A percentile compares a stretch with the other conserved stretches of the same genome.
Conservation (phyloP, 2,113 vertebrate genomes). For the Lipotes vexillifer region DNA sequence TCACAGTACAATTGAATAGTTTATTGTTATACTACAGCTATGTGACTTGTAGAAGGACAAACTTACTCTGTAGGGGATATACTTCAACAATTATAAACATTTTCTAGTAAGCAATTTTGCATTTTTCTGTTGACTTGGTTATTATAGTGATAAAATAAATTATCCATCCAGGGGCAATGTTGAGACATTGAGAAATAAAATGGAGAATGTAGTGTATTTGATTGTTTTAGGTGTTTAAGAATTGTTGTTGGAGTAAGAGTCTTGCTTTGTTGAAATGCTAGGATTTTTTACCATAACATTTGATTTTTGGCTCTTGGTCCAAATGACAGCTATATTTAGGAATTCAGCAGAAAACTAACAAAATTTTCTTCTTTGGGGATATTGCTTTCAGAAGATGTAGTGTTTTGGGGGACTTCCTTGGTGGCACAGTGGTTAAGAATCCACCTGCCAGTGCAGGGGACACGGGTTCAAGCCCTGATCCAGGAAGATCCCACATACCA, state of each 20-base stretch:
- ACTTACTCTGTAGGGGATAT: not conserved
- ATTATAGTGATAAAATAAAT: not conserved
- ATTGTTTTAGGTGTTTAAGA: constrained; percentile 20
- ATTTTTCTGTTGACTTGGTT: constrained; percentile 25
- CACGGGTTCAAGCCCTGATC: too few species aligned
- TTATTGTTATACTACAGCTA: not conserved
- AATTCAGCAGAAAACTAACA: not conserved
- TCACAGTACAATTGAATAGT: not conserved
- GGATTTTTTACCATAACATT: not conserved
- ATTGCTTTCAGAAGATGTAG: not conserved
- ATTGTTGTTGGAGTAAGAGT: constrained; percentile 18
- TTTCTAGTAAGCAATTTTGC: not conserved
- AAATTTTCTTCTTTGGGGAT: not conserved
- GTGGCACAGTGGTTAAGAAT: too few species aligned
- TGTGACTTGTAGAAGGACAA: not conserved
- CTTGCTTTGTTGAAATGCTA: constrained; percentile 2
- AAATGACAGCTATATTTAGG: not conserved
- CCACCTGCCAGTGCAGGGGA: too few species aligned
- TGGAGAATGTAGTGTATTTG: not conserved
- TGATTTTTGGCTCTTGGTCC: not conserved
- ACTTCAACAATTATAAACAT: not conserved
- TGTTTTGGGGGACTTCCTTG: not conserved
- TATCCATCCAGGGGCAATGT: not conserved
- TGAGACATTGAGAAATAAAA: not conserved
- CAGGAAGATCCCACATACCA: too few species aligned